Conservation (phyloP, 2,888 invertebrate genomes). For the Chrysina gloriosa region DNA sequence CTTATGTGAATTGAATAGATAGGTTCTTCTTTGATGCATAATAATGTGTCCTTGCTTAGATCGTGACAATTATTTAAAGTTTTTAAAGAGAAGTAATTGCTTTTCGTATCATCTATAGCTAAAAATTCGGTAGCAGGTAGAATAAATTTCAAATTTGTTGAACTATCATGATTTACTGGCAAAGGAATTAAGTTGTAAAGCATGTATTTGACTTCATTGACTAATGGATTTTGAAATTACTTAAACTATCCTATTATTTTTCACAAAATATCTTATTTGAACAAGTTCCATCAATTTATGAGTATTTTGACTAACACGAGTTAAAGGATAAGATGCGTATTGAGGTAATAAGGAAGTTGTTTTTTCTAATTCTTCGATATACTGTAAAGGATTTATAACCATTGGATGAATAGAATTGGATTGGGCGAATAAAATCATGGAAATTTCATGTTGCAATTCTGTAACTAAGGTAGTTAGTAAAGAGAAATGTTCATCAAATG, state of each 20-base stretch:
- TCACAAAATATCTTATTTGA: not conserved
- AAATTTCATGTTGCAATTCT: conserved; percentile 8
- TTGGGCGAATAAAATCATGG: conserved; percentile 1
- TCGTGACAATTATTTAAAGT: conserved; percentile 8
- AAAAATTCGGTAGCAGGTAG: not conserved
- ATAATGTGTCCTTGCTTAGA: not conserved
- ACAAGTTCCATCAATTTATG: not conserved
- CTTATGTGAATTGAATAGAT: not conserved
- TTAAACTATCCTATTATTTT: conserved; percentile 2
- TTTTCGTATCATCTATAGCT: not conserved
- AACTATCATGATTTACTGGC: not conserved
- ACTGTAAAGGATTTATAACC: conserved; percentile 13
- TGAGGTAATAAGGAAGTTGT: not conserved
- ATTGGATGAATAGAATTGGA: not conserved
- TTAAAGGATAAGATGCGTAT: not conserved
- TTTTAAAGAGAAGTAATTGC: not conserved
- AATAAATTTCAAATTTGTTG: conserved; percentile 1
- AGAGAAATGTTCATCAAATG: conserved; percentile 15
- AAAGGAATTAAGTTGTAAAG: conserved; percentile 27
- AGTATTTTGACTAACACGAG: not conserved
- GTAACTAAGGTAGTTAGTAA: not conserved
- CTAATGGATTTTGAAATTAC: conserved; percentile 26
- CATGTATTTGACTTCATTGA: conserved; percentile 2
- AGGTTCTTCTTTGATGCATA: not conserved
- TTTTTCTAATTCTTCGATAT: conserved; percentile 9